Conservation (phyloP, 1,140 invertebrate genomes). For the Drosophila virilis region DNA sequence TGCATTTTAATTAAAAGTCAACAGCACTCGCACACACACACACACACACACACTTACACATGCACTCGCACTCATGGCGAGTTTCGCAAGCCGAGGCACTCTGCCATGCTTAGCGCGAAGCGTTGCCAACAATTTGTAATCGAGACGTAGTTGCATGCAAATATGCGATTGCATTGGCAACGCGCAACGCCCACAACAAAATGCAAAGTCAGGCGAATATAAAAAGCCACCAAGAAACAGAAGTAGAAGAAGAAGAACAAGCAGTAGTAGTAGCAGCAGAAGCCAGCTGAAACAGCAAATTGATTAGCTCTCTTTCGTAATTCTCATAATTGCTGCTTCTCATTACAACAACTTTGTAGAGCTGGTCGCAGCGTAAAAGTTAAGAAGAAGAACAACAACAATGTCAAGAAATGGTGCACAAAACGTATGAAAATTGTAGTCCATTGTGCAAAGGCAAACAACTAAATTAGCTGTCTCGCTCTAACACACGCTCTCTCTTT, state of each 20-base stretch:
- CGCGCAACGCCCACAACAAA: slow-evolving; percentile 41
- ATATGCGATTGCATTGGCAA: slow-evolving; percentile 53
- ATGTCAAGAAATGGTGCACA: neutral
- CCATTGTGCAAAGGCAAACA: slow-evolving; percentile 7
- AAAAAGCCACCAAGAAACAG: neutral
- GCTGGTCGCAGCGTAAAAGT: neutral
- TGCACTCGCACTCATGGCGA: slow-evolving; percentile 1
- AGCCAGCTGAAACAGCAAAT: slow-evolving; percentile 34
- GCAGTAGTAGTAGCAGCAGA: slow-evolving; percentile 24
- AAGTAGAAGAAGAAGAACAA: slow-evolving; percentile 8
- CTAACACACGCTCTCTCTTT: neutral
- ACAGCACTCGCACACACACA: slow-evolving; percentile 60
- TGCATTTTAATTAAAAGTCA: slow-evolving; percentile 82
- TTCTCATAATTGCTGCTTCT: slow-evolving; percentile 19
- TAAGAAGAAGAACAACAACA: neutral
- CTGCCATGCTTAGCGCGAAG: slow-evolving; percentile 18
- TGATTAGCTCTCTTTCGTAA: slow-evolving; percentile 52
- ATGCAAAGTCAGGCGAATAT: slow-evolving; percentile 35
- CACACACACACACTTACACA: slow-evolving; percentile 4
- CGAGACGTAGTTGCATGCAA: slow-evolving; percentile 57
- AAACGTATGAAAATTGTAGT: slow-evolving; percentile 2
- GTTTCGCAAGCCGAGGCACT: slow-evolving; percentile 22
- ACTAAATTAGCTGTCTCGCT: slow-evolving; percentile 26
- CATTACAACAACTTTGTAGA: neutral
- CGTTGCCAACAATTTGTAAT: slow-evolving; percentile 55